These are phyloP conservation scores for Pipistrellus nathusii DNA, from an alignment of 2,797 vertebrate genomes.

Conservation along the genomic window DNA sequence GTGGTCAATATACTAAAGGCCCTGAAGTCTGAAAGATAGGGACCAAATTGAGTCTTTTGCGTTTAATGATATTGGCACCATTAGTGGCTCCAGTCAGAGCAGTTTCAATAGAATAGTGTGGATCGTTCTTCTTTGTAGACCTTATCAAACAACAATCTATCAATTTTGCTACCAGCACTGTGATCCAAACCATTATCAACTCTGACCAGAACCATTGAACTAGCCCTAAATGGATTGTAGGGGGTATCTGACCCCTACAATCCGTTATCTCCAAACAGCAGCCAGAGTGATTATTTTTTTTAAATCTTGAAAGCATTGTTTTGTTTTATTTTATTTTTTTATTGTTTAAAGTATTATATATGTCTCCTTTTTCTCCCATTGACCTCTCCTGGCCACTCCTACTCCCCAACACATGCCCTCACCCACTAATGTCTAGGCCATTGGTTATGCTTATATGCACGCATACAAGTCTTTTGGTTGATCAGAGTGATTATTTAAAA, in stretches of 20 bases:
- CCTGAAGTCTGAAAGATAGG: not conserved
- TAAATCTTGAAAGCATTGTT: no score
- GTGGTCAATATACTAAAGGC: not conserved
- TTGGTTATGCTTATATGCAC: no score
- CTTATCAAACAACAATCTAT: not conserved
- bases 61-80: not conserved
- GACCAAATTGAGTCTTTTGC: not conserved
- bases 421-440: no score
- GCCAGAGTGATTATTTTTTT: not conserved
- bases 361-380: no score
- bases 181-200: not conserved
- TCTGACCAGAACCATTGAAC: not conserved
- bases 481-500: constrained; percentile 21
- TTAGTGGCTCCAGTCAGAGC: not conserved
- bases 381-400: no score
- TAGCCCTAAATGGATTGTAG: not conserved
- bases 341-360: no score
- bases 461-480: no score
- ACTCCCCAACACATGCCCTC: no score
- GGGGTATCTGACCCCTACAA: not conserved
- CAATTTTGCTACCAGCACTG: not conserved
- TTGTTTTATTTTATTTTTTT: no score
- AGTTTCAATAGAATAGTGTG: not conserved
- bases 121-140: not conserved
- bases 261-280: not conserved